A percentile compares a stretch with the other conserved stretches of the same genome.
These are phyloP conservation scores for Haliaeetus leucogaster DNA, from an alignment of 2,113 vertebrate species.

Conservation along the genomic window DNA sequence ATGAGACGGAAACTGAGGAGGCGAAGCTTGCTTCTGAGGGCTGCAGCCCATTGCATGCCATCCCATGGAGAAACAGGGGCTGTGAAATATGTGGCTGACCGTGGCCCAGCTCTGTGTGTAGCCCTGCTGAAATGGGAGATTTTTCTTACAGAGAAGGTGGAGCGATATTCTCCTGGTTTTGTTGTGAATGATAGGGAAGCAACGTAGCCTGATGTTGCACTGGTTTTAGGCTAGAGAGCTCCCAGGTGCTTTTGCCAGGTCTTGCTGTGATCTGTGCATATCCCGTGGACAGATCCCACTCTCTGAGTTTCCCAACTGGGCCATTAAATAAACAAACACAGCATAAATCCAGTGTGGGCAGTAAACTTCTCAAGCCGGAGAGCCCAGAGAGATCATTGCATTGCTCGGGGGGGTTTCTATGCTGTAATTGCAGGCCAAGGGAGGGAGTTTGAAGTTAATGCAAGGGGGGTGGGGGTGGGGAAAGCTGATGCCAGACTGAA, in stretches of 20 bases:
- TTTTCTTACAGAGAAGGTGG: not conserved
- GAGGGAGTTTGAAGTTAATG: not conserved
- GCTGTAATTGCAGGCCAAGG: not conserved
- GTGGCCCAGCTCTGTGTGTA: not conserved
- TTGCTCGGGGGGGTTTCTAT: not conserved
- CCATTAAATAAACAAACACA: not conserved
- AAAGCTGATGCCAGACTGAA: not conserved
- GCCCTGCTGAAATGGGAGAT: not conserved
- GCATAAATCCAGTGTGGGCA: slow-evolving; percentile 17
- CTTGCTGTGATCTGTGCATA: accelerated
- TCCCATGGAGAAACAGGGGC: not conserved
- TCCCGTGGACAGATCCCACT: not conserved
- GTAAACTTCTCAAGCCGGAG: not conserved
- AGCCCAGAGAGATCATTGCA: not conserved
- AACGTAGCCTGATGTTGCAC: accelerated
- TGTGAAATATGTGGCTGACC: not conserved
- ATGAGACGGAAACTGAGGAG: not conserved
- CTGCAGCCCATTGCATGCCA: not conserved
- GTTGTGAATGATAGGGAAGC: not conserved
- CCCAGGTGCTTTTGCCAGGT: not conserved
- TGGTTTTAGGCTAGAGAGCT: not conserved
- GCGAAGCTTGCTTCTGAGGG: not conserved
- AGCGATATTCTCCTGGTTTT: accelerated
- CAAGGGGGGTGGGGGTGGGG: not conserved
- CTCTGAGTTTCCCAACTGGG: not conserved